Evolutionary conservation across 2,888 invertebrate species (phyloP), one percentile per base, ranked within the genome.

Genomic region (Fragum whitleyi): DNA sequence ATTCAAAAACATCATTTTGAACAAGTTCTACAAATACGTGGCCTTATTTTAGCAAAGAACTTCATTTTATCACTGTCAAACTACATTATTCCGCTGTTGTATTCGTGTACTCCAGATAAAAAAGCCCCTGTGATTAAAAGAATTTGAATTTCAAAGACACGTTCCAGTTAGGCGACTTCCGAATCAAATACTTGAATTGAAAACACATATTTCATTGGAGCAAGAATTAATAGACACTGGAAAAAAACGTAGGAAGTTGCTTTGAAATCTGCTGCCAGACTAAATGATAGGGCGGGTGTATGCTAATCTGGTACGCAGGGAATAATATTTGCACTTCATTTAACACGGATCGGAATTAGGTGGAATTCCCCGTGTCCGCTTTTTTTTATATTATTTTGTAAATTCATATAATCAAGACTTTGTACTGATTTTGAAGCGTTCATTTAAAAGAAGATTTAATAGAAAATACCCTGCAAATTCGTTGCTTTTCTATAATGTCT

Each of bases 101-200:
- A 69, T 74, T 74, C 70, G 68, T 73, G 67, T 61, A 69, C 67
- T 71, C 65, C 68, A 32, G 74, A 68, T 65, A 21, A 73, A 76
- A 74, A 73, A 70, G 76, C 78, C 73, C 80, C 59, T 73, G 81
- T 53, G 81, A 79, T 61, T 80, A 59, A 67, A 69, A 70, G 36
- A 70, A 81, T 84, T 84, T 81, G 81, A 84, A 84, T 80, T 81
- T 84, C 81, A 77, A 81, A 81, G 76, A 51, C 47, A 77, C 70
- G 59, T 71, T 79, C 61, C 51, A 65, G 70, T 77, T 61, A 74
- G 81, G 79, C 77, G 78, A 67, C 81, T 84, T 65, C 57, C 68
- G 69, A 77, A 77, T 76, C 55, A 74, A 79, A 79, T 68, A 47
- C 57, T 62, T 81, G 84, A 84, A 84, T 84, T 74, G 76, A 81